Evolutionary conservation across 2,113 vertebrate genomes (phyloP), one percentile per base, ranked within the genome.

Genomic region (Columbina picui): DNA sequence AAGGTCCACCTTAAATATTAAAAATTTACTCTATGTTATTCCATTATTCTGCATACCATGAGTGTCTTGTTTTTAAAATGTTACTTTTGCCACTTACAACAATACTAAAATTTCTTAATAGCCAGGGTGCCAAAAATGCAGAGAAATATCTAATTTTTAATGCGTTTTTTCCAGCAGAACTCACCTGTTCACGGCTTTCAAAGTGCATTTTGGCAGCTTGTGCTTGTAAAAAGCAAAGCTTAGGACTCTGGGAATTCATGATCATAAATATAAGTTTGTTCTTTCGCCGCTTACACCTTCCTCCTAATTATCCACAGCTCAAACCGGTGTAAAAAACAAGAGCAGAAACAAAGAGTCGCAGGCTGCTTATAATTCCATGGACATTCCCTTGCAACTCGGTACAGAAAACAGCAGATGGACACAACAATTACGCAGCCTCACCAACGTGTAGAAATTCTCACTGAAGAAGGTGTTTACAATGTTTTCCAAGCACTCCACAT

Each of bases 131-230:
- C 3, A 8, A 27, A 27, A 23, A 20, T 27, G 41, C 50, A 29
- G 36, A 43, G 30, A 63, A 55, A 43, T 4, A 11, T 6, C 12
- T 7, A 18, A 7, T 43, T 14, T 43, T 43, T 18, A 18, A 43
- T 43, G 7, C 43, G 5, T 10, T 45, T 57, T 59, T 70, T 2
- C 30, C 30, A 36, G 30, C 7, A 34, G 50, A 69, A 21, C 20
- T 1, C 2, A 12, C 12, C 50, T 3, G 1, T 12, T 34, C 5
- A 12, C 4, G 12, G 27, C 63, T 12, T 0, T 3, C 26, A 20
- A 8, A 0, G 11, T 4, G 26, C 12, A 0, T 60, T 67, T 61
- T 10, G 23, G 73, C 36, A 32, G 47, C 34, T 32, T 49, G 7
- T 6, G 39, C 5, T 20, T 36, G 43, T 10, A n/a, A 52, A 59